phyloP scores from a whole-genome alignment of 2,113 vertebrate genomes.

The Acrocephalus kingi region DNA sequence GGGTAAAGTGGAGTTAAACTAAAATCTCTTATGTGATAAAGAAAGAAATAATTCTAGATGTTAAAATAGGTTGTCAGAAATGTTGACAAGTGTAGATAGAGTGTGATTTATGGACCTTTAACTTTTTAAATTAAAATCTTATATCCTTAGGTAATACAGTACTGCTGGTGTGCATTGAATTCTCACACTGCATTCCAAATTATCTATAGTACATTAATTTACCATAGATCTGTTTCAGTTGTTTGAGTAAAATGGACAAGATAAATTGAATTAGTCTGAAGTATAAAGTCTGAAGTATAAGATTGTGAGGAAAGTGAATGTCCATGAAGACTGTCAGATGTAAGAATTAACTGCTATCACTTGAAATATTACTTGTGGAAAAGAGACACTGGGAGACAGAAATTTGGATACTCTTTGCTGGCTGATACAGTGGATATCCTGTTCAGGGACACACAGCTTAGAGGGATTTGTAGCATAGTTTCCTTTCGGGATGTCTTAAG shows the following conservation, averaged over 20 bases:
- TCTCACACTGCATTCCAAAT: slow-evolving; percentile 70
- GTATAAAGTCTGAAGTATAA: slow-evolving; percentile 69
- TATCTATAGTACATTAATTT: slow-evolving; percentile 74
- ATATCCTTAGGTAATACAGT: slow-evolving; percentile 70
- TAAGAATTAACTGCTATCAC: slow-evolving; percentile 56
- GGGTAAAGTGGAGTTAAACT: slow-evolving; percentile 55
- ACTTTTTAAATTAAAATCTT: slow-evolving; percentile 79
- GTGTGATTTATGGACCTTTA: slow-evolving; percentile 76
- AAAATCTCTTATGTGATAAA: slow-evolving; percentile 69
- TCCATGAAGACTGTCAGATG: slow-evolving; percentile 57
- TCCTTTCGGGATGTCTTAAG: not conserved
- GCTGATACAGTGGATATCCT: not conserved
- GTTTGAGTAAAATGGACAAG: slow-evolving; percentile 72
- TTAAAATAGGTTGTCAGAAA: slow-evolving; percentile 76
- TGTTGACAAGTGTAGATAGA: slow-evolving; percentile 75
- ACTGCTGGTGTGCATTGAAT: slow-evolving; percentile 56
- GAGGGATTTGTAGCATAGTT: not conserved
- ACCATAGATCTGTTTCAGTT: slow-evolving; percentile 69
- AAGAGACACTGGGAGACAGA: not conserved
- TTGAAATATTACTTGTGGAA: not conserved
- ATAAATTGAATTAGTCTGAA: slow-evolving; percentile 77
- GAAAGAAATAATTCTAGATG: slow-evolving; percentile 74
- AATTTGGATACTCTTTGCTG: not conserved
- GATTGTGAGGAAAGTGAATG: slow-evolving; percentile 49
- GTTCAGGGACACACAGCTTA: not conserved